phyloP scores from a whole-genome alignment of 2,888 invertebrate genomes.

The Morpho deidamia region DNA sequence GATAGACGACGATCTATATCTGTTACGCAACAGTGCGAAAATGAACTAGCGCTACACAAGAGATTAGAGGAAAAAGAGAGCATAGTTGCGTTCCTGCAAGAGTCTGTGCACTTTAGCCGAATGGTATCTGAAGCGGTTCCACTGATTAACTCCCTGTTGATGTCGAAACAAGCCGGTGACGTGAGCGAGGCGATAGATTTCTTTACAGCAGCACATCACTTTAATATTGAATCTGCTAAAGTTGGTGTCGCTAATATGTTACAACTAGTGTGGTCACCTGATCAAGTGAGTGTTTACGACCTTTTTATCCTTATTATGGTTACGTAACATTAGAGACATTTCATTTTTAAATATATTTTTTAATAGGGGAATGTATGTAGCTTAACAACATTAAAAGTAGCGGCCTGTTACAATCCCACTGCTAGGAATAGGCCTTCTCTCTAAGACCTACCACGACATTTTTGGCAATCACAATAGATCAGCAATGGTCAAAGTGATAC shows the following conservation, averaged over 20 bases:
- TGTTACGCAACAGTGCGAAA: slow-evolving; percentile 58
- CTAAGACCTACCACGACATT: no score
- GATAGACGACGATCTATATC: slow-evolving; percentile 44
- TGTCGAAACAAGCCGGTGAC: slow-evolving; percentile 86
- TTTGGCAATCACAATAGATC: no score
- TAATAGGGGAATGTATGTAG: no score
- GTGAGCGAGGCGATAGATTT: slow-evolving; percentile 94
- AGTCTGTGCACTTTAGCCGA: slow-evolving; percentile 74
- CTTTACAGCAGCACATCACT: slow-evolving; percentile 88
- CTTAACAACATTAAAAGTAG: no score
- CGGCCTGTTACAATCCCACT: no score
- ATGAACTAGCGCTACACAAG: slow-evolving; percentile 65
- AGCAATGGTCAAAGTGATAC: no score
- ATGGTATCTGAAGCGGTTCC: slow-evolving; percentile 67
- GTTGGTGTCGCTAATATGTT: slow-evolving; percentile 87
- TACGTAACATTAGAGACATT: no score
- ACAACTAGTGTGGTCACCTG: slow-evolving; percentile 88
- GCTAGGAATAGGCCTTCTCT: no score
- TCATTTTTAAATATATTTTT: no score
- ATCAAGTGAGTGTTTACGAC: slow-evolving; percentile 65
- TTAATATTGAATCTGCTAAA: slow-evolving; percentile 85
- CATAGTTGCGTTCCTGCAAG: slow-evolving; percentile 85
- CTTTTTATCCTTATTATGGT: no score
- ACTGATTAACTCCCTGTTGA: slow-evolving; percentile 84
- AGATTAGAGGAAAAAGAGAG: slow-evolving; percentile 79